Percentiles rank a stretch among this genome's conserved stretches.
phyloP scores from a whole-genome alignment of 2,888 invertebrate genomes.

The Heteromyza rotundicornis region DNA sequence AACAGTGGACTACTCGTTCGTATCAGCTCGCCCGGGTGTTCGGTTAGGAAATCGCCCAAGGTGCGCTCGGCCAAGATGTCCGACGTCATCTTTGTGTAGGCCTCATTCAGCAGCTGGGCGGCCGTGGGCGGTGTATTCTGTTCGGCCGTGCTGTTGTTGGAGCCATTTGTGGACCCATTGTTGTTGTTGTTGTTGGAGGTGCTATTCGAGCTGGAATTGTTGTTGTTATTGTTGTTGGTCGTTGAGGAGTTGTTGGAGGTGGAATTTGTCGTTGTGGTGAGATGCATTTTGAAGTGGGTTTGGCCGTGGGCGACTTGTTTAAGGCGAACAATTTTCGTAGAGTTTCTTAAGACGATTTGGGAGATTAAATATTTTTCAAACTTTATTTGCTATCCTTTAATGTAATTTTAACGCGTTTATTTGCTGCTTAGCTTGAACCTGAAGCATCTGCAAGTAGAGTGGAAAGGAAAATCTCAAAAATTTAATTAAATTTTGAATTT shows the following conservation, averaged over 20 bases:
- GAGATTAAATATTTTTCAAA: conserved; percentile 5
- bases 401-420: background rate
- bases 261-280: conserved; percentile 46
- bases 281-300: conserved; percentile 50
- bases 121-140: conserved; percentile 76
- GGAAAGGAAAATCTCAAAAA: too few relatives aligned
- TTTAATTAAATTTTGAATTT: too few relatives aligned
- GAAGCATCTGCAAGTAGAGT: conserved; percentile 10
- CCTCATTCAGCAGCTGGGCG: conserved; percentile 75
- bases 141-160: conserved; percentile 56
- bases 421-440: conserved; percentile 7
- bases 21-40: conserved; percentile 91
- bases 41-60: conserved; percentile 84
- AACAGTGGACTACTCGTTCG: conserved; percentile 93
- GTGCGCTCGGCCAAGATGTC: conserved; percentile 89
- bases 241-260: conserved; percentile 44
- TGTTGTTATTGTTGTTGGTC: conserved; percentile 63
- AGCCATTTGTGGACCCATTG: conserved; percentile 60
- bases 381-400: background rate
- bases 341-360: conserved; percentile 19
- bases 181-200: conserved; percentile 56
- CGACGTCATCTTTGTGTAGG: conserved; percentile 87
- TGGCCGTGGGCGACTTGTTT: conserved; percentile 44
- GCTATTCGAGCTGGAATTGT: conserved; percentile 41
- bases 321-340: conserved; percentile 39